Base-by-base conservation (phyloP, 2,888 invertebrate genomes). In the Athetis lepigone region DNA sequence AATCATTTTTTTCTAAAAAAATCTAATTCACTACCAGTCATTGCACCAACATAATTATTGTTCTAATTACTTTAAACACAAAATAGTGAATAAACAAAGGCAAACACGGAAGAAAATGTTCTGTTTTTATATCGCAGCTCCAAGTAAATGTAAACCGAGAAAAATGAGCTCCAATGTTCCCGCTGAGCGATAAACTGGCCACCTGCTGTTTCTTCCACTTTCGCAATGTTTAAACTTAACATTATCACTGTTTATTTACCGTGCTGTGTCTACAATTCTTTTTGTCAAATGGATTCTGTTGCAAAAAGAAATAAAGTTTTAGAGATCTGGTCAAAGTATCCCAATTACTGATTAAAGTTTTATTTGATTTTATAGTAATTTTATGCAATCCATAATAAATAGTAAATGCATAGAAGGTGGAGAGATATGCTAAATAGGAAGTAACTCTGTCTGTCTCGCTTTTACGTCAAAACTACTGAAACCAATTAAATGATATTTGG, bases 81-180 rank as follows among this genome's bases (percentile, higher is more conserved):
- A 6, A 16, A 3, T 1, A 45, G 9, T 21, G 2, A 69, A 29
- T 23, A 43, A 37, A 47, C 27, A 7, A 7, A 9, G 7, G 11
- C n/a, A 33, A 70, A 43, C 3, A 16, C 8, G 19, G 18, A 19
- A 16, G 29, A 70, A 43, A 49, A 23, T 42, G 18, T 65, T 40
- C 23, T 29, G 36, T 49, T 65, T 42, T 62, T 70, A 62, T 43
- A 43, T 27, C 13, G 19, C 23, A 16, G 47, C 63, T 65, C n/a
- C 6, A 45, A 19, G 13, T 43, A 29, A 70, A 62, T 65, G 39
- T 66, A 66, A 72, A 72, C 52, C 8, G 46, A 52, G 52, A 68
- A 39, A 49, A 49, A 68, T 68, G 37, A 55, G 55, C 27, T 50
- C 8, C 25, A 25, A 33, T 40, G 39, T 61, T 16, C 27, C 23